These are phyloP conservation scores for Batillaria attramentaria DNA, from an alignment of 1,140 invertebrate genomes.

Conservation along the genomic window DNA sequence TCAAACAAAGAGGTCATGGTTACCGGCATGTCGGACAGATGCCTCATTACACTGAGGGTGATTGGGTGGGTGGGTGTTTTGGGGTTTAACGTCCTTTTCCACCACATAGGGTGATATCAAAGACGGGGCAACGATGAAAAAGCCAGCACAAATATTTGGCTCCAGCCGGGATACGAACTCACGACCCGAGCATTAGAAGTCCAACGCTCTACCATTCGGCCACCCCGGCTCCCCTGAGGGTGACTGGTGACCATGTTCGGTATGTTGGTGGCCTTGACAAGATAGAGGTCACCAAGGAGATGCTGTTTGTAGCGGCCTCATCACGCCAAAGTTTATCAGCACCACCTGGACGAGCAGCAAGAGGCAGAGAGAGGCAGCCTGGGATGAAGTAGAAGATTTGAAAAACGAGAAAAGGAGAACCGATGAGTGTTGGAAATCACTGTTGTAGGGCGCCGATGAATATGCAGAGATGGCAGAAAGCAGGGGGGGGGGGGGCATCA, in stretches of 20 bases:
- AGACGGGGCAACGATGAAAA: too few relatives aligned
- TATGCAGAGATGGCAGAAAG: background rate
- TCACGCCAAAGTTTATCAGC: background rate
- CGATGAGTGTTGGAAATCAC: too few relatives aligned
- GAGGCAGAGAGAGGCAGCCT: background rate
- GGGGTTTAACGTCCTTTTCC: too few relatives aligned
- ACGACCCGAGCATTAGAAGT: too few relatives aligned
- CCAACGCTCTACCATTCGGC: too few relatives aligned
- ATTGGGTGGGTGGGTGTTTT: too few relatives aligned
- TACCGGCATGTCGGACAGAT: background rate
- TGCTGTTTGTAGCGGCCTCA: background rate
- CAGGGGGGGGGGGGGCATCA: background rate
- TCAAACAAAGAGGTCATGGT: background rate
- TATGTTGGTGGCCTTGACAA: background rate
- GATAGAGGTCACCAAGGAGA: background rate
- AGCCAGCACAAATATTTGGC: too few relatives aligned
- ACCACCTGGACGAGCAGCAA: background rate
- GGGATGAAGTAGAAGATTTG: background rate
- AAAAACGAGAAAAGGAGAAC: too few relatives aligned
- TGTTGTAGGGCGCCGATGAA: background rate
- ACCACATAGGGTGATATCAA: too few relatives aligned
- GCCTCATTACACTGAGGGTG: background rate
- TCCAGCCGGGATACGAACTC: too few relatives aligned
- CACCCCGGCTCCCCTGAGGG: too few relatives aligned
- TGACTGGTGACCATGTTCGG: background rate